Percentiles rank a stretch among this genome's conserved stretches.
phyloP scores from a whole-genome alignment of 2,888 invertebrate genomes.

The Cheilosia impressa region DNA sequence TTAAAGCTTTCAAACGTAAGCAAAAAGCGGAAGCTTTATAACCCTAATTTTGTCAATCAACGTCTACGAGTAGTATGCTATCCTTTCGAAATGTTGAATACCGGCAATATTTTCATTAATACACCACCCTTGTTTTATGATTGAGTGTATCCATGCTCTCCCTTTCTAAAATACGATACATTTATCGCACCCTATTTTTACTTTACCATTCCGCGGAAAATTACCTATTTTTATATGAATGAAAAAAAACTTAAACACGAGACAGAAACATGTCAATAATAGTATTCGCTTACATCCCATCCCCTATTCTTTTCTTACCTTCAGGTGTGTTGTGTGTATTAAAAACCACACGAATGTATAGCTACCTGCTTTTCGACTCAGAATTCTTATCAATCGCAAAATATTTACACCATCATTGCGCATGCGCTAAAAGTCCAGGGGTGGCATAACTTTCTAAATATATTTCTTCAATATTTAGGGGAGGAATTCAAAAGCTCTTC shows the following conservation, averaged over 20 bases:
- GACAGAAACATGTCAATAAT: slow-evolving; percentile 38
- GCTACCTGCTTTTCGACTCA: slow-evolving; percentile 12
- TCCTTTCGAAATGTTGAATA: slow-evolving; percentile 2
- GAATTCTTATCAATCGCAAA: slow-evolving; percentile 62
- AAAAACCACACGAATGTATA: slow-evolving; percentile 7
- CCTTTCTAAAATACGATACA: slow-evolving; percentile 37
- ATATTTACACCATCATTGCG: slow-evolving; percentile 46
- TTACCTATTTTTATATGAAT: slow-evolving; percentile 28
- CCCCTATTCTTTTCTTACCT: slow-evolving; percentile 15
- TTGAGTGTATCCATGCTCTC: background rate
- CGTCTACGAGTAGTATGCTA: background rate
- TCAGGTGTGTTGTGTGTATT: slow-evolving; percentile 40
- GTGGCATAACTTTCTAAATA: slow-evolving; percentile 23
- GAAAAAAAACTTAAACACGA: slow-evolving; percentile 27
- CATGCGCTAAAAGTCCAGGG: slow-evolving; percentile 58
- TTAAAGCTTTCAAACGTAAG: no score
- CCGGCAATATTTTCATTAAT: slow-evolving; percentile 8
- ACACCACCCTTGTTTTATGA: background rate
- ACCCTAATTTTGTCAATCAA: no score
- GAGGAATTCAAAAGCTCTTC: slow-evolving; percentile 37
- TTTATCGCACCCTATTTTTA: slow-evolving; percentile 19
- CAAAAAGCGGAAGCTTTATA: no score
- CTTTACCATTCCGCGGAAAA: background rate
- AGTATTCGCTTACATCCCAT: slow-evolving; percentile 14
- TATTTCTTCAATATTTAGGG: slow-evolving; percentile 6